These are phyloP conservation scores for Gallinago solitaria DNA, from an alignment of 2,797 vertebrate genomes.

Conservation along the genomic window DNA sequence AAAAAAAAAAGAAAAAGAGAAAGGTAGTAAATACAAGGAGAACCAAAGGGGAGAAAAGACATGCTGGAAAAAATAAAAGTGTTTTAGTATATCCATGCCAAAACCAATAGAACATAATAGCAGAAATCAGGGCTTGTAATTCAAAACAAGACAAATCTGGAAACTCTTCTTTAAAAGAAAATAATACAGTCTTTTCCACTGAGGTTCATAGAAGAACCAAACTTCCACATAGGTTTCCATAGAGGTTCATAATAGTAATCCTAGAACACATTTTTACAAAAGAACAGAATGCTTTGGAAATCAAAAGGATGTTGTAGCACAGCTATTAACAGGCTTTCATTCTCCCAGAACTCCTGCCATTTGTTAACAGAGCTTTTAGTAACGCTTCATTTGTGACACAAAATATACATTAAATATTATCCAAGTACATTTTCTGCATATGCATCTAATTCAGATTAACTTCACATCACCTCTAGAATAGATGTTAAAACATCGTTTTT, in stretches of 20 bases:
- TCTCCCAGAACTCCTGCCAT: background rate
- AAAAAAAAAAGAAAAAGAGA: constrained; percentile 72
- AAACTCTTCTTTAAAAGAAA: constrained; percentile 62
- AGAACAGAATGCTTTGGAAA: constrained; percentile 36
- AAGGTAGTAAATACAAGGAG: constrained; percentile 81
- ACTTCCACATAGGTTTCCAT: too few species aligned
- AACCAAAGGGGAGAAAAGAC: constrained; percentile 80
- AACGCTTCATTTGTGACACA: constrained; percentile 26
- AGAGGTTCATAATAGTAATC: background rate
- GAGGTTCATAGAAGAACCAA: constrained; percentile 27
- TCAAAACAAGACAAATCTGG: constrained; percentile 71
- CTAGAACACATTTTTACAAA: constrained; percentile 41
- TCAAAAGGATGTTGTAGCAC: constrained; percentile 10
- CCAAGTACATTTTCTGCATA: constrained; percentile 43
- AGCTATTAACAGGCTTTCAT: constrained; percentile 25
- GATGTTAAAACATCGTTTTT: constrained; percentile 43
- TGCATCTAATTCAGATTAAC: constrained; percentile 10
- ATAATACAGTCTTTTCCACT: constrained; percentile 51
- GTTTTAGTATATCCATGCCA: constrained; percentile 78
- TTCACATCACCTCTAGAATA: constrained; percentile 15
- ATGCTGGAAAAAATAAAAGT: constrained; percentile 77
- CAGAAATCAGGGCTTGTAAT: constrained; percentile 73
- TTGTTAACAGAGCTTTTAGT: constrained; percentile 28
- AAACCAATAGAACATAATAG: constrained; percentile 76
- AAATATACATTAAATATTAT: constrained; percentile 15